Evolutionary conservation across 2,797 vertebrate genomes (phyloP).

Genomic region (Xiphorhynchus erythropygius): DNA sequence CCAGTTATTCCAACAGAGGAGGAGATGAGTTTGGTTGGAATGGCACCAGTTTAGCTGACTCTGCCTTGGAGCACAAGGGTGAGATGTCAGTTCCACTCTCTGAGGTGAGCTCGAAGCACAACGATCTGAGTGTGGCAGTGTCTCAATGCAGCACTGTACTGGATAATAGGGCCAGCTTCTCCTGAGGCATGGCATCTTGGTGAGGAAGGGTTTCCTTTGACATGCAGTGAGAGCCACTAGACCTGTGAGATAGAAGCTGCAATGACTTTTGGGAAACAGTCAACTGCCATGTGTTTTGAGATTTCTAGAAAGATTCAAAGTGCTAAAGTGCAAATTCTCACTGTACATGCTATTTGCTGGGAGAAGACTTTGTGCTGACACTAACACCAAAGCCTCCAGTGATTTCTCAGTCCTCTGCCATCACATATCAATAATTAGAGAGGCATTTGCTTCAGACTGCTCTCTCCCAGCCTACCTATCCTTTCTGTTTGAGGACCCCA

Average conservation of each 20-base stretch:
- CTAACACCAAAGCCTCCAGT: background rate
- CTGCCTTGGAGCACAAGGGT: background rate
- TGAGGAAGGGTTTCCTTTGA: background rate
- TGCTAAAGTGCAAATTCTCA: background rate
- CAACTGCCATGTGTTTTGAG: background rate
- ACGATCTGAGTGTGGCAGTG: background rate
- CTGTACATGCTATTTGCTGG: background rate
- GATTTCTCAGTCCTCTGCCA: background rate
- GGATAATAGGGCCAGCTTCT: background rate
- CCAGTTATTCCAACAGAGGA: background rate
- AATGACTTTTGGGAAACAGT: background rate
- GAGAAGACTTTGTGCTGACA: background rate
- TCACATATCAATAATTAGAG: background rate
- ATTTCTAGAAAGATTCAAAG: background rate
- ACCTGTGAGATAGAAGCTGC: background rate
- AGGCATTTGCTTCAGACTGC: background rate
- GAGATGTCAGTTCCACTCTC: background rate
- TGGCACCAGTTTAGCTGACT: background rate
- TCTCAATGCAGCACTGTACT: background rate
- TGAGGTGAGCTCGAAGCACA: background rate
- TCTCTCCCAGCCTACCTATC: background rate
- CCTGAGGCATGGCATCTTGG: background rate
- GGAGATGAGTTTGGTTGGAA: background rate
- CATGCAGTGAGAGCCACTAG: background rate
- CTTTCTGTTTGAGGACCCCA: background rate